Percentiles rank a stretch among this genome's conserved stretches.
Evolutionary conservation across 2,113 vertebrate species (phyloP).

Genomic region (Zosterops lateralis): DNA sequence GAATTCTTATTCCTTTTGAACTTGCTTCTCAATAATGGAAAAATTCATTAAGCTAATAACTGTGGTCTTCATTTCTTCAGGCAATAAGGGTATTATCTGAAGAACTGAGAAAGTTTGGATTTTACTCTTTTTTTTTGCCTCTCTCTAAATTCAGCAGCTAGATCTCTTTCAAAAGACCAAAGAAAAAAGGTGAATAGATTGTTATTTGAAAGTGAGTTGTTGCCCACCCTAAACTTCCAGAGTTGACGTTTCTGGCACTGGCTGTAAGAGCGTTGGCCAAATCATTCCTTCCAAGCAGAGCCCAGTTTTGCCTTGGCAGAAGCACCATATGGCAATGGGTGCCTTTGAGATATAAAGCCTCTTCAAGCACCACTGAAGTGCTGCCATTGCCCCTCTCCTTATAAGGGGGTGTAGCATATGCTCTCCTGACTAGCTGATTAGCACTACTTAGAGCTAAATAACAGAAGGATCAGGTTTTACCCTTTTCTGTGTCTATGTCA

Average conservation of each 20-base stretch:
- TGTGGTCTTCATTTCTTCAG: background rate
- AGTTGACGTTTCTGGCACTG: conserved; percentile 35
- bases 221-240: conserved; percentile 29
- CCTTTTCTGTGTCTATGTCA: background rate
- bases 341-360: conserved; percentile 41
- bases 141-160: background rate
- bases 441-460: conserved; percentile 26
- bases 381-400: conserved; percentile 48
- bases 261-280: background rate
- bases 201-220: conserved; percentile 35
- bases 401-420: conserved; percentile 42
- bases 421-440: conserved; percentile 44
- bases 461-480: background rate
- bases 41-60: background rate
- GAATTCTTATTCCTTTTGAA: background rate
- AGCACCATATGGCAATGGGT: conserved; percentile 26
- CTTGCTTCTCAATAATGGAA: background rate
- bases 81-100: background rate
- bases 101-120: background rate
- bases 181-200: conserved; percentile 32
- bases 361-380: conserved; percentile 42
- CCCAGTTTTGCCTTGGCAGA: conserved; percentile 27
- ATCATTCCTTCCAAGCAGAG: conserved; percentile 21
- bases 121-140: background rate
- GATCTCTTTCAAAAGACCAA: background rate